phyloP scores from a whole-genome alignment of 2,797 vertebrate genomes.

The Gymnothorax javanicus region DNA sequence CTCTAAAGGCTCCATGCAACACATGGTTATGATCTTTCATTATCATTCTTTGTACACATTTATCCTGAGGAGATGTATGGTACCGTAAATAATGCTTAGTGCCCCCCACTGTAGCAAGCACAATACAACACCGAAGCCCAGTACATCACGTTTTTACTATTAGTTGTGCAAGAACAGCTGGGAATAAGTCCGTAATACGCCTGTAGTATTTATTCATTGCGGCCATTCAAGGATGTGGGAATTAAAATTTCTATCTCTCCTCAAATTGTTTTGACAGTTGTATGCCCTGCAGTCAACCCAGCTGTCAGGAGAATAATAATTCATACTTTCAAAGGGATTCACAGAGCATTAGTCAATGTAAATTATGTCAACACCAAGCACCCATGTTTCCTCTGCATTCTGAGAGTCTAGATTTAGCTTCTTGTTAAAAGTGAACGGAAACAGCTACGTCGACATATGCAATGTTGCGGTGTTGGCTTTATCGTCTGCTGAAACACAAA shows the following conservation, averaged over 20 bases:
- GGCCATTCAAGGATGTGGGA: not conserved
- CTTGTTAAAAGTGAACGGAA: not conserved
- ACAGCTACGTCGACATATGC: not conserved
- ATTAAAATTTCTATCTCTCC: not conserved
- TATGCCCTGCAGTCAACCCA: not conserved
- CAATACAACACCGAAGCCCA: not conserved
- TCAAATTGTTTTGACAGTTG: slow-evolving; percentile 18
- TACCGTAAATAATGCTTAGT: not conserved
- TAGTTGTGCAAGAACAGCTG: not conserved
- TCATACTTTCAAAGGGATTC: not conserved
- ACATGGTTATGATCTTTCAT: too few species aligned
- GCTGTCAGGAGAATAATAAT: slow-evolving; percentile 1
- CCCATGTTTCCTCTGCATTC: not conserved
- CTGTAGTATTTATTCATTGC: not conserved
- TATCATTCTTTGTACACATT: not conserved
- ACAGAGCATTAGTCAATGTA: slow-evolving; percentile 7
- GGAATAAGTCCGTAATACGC: not conserved
- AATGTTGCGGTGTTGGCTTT: not conserved
- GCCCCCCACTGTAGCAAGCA: not conserved
- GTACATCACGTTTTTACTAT: not conserved
- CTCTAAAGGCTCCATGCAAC: too few species aligned
- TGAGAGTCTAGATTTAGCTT: not conserved
- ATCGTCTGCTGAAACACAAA: not conserved
- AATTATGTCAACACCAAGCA: not conserved
- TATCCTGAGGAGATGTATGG: not conserved